Evolutionary conservation across 2,113 vertebrate genomes (phyloP), one percentile per base, ranked within the genome.

Genomic region (Microcebus tavaratra): DNA sequence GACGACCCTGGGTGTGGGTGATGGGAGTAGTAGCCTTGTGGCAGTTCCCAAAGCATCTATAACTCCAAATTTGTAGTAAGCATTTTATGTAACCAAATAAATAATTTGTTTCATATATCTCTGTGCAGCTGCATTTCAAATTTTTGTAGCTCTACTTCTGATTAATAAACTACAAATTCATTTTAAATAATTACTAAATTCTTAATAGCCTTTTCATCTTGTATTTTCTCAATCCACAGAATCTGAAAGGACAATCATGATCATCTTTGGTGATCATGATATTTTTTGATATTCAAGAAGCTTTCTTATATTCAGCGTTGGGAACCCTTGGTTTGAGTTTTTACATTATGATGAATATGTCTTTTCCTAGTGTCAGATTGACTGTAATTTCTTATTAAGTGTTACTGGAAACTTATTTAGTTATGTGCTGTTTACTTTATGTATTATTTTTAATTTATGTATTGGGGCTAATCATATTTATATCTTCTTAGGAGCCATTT

Each of bases 381-480:
- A 79, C 31, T 86, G 2, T 72, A 61, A 42, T 75, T 81, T 91
- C 73, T 79, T 61, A 85, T 10, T 48, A 36, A 70, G 23, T 93
- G 29, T 82, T 53, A 78, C 36, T 88, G 79, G n/a, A 95, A 91
- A 45, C 50, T 20, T 27, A 75, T 23, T 63, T 95, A 45, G 81
- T 94, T 65, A 78, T n/a, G 23, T 18, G 23, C 50, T 96, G 2
- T 76, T 88, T 91, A 68, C 57, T 76, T 87, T 90, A 84, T 81
- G 21, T 45, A n/a, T 72, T 84, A 48, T 45, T 94, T 96, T 88
- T 92, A 84, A 84, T 76, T 95, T 96, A 27, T 27, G 1, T 85
- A n/a, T 92, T 83, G 94, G 65, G 15, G 53, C 3, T 42, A 68
- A 73, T 20, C 17, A 86, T 80, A 29, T 90, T 79, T 75, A 15